Percentiles rank a stretch among this genome's conserved stretches.
Conservation (phyloP, 2,113 vertebrate species). For the Pimephales promelas region DNA sequence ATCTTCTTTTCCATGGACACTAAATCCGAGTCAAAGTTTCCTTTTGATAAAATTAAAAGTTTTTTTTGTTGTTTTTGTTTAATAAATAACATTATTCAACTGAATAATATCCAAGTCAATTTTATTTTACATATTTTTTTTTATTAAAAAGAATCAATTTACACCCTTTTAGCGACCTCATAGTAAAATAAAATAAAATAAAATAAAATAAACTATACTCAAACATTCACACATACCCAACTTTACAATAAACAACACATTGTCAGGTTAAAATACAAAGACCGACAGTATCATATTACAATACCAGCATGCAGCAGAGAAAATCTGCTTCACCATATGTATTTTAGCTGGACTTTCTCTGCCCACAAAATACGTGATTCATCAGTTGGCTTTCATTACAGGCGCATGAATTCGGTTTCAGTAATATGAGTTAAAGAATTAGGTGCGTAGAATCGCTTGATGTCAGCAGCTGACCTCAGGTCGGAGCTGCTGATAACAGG, state of each 20-base stretch:
- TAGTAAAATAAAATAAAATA: constrained; percentile 14
- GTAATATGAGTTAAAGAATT: constrained; percentile 68
- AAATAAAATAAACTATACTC: constrained; percentile 17
- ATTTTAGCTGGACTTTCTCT: constrained; percentile 38
- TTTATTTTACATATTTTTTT: not conserved
- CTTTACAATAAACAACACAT: constrained; percentile 32
- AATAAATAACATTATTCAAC: not conserved
- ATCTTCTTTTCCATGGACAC: not conserved
- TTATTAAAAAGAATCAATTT: constrained; percentile 36
- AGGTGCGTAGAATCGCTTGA: constrained; percentile 64
- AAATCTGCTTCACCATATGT: constrained; percentile 32
- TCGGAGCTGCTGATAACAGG: constrained; percentile 62
- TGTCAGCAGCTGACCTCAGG: constrained; percentile 72
- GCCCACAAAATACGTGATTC: constrained; percentile 39
- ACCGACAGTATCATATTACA: constrained; percentile 41
- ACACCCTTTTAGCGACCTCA: constrained; percentile 10
- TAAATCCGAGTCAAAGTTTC: not conserved
- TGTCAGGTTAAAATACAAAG: constrained; percentile 27
- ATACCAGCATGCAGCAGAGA: constrained; percentile 17
- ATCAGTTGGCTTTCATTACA: constrained; percentile 52
- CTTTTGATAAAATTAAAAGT: not conserved
- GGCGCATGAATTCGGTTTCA: constrained; percentile 60
- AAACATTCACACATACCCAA: constrained; percentile 34
- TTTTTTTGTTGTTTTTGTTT: not conserved
- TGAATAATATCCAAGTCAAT: not conserved